Base-by-base conservation (phyloP, 1,140 invertebrate genomes). In the Mya arenaria region DNA sequence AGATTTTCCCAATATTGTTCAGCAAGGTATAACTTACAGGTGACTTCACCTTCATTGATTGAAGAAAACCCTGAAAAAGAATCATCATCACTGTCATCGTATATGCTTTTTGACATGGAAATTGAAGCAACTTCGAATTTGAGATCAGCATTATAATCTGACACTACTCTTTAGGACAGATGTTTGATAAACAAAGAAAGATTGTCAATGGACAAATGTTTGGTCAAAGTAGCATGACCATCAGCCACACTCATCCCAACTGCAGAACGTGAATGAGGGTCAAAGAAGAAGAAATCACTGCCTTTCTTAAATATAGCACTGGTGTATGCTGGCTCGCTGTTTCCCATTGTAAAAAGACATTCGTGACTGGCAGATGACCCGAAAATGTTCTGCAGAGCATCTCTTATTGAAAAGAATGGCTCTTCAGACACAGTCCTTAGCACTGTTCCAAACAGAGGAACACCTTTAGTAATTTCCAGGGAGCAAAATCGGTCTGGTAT, bases 21-120 rank as follows among this genome's bases (percentile, higher is more conserved):
- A 6, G 58, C 25, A 4, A 62, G 19, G n/a, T 15, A 62, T 19
- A 62, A 30, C 25, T 30, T 62, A 30, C 58, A 62, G 13, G 58
- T 62, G 36, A 62, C 8, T 4, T 62, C 58, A 23, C 58, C 23
- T 19, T 62, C 58, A 62, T 19, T 62, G 8, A 17, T 32, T 25
- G 58, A 17, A 62, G 8, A 17, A 62, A 25, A 62, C 30, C 58
- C 58, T 4, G 58, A 62, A n/a, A 62, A 62, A 62, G 58, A 62
- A 15, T 62, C 58, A 15, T 28, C 58, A 62, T 62, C 58, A 62
- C 58, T 62, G 63, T 41, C 63, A 37, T 66, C 63, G 41, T 66
- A 41, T 6, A 6, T 28, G 19, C 36, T 30, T 6, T 39, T 66
- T n/a, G n/a, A 66, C 63, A 66, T 39, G 15, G 25, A 37, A 36